Evolutionary conservation across 2,888 invertebrate species (phyloP).

Genomic region (Volucella inflata): DNA sequence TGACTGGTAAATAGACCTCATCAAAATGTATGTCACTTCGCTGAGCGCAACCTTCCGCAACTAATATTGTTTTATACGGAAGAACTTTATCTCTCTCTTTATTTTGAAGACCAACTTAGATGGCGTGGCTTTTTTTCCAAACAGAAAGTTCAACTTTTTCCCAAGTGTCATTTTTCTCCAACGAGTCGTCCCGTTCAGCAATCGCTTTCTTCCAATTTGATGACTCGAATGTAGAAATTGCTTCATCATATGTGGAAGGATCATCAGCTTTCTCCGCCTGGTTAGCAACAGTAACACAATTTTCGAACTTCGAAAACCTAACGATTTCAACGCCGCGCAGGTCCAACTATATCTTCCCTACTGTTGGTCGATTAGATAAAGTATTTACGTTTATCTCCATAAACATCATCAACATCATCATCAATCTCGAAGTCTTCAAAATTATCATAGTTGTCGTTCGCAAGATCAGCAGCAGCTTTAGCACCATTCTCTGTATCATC

Average conservation of each 20-base stretch:
- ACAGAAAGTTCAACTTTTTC: neutral
- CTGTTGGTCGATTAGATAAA: constrained; percentile 6
- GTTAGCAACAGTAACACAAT: constrained; percentile 10
- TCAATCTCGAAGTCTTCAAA: constrained; percentile 2
- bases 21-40: constrained; percentile 15
- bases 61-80: constrained; percentile 1
- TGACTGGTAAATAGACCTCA: constrained; percentile 1
- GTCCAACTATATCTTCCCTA: neutral
- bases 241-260: constrained; percentile 24
- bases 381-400: neutral
- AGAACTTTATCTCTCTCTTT: neutral
- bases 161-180: constrained; percentile 14
- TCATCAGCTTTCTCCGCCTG: neutral
- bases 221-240: constrained; percentile 6
- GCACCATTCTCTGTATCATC: neutral
- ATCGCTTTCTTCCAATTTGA: constrained; percentile 20
- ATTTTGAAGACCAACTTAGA: neutral
- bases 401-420: constrained; percentile 3
- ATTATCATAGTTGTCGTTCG: no score
- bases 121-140: no score
- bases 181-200: constrained; percentile 14
- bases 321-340: constrained; percentile 23
- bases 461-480: neutral
- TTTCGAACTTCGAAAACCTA: neutral
- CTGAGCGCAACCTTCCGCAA: constrained; percentile 7